phyloP scores from a whole-genome alignment of 2,113 vertebrate genomes.

The Chinchilla lanigera region DNA sequence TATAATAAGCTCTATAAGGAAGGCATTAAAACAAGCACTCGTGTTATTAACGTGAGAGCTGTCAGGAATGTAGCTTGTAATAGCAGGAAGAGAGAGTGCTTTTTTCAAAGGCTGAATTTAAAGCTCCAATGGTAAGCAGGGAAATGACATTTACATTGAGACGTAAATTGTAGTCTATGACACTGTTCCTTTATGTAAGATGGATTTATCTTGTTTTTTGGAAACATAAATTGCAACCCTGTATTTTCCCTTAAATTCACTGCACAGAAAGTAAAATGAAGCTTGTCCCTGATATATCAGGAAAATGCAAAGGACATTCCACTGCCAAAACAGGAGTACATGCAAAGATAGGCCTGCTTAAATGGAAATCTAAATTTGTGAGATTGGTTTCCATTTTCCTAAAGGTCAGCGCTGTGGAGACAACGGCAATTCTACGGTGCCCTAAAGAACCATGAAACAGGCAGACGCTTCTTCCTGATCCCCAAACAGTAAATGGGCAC shows the following conservation, averaged over 20 bases:
- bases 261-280: conserved; percentile 38
- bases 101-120: conserved; percentile 76
- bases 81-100: conserved; percentile 68
- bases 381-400: conserved; percentile 41
- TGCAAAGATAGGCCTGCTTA: not conserved
- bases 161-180: conserved; percentile 77
- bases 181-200: conserved; percentile 76
- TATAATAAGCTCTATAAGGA: conserved; percentile 67
- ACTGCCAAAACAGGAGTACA: not conserved
- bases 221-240: conserved; percentile 47
- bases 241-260: conserved; percentile 61
- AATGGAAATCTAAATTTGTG: not conserved
- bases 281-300: not conserved
- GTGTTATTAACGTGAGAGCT: conserved; percentile 81
- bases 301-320: not conserved
- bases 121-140: conserved; percentile 72
- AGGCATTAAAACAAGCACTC: conserved; percentile 73
- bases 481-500: not conserved
- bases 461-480: not conserved
- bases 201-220: conserved; percentile 76
- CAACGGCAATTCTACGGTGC: not conserved
- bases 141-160: conserved; percentile 80
- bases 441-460: not conserved
- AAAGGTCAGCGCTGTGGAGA: not conserved
- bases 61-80: conserved; percentile 71